A percentile compares a stretch with the other conserved stretches of the same genome.
These are phyloP conservation scores for Eubasilissa regina DNA, from an alignment of 1,140 invertebrate species.

Conservation along the genomic window DNA sequence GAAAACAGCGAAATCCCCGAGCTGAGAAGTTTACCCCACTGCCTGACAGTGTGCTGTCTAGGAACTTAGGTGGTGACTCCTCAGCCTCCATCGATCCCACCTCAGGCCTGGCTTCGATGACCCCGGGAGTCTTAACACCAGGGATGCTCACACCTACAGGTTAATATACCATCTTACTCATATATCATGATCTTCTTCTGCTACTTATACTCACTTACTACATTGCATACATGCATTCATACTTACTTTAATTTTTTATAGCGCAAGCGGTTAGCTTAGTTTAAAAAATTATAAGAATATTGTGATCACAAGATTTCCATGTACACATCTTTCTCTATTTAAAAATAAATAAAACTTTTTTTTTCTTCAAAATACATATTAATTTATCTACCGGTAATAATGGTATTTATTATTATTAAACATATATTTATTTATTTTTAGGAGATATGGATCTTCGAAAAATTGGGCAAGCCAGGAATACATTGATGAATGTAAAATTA, in stretches of 20 bases:
- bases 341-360: too few relatives aligned
- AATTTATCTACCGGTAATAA: too few relatives aligned
- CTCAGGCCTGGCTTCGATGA: slow-evolving; percentile 88
- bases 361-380: too few relatives aligned
- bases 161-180: slow-evolving; percentile 38
- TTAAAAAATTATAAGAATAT: too few relatives aligned
- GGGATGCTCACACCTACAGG: slow-evolving; percentile 83
- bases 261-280: too few relatives aligned
- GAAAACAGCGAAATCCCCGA: slow-evolving; percentile 95
- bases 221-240: too few relatives aligned
- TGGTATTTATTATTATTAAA: too few relatives aligned
- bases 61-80: slow-evolving; percentile 90
- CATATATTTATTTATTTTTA: slow-evolving; percentile 76
- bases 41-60: slow-evolving; percentile 95
- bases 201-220: too few relatives aligned
- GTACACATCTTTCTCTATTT: too few relatives aligned
- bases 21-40: slow-evolving; percentile 98
- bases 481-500: slow-evolving; percentile 99
- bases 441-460: slow-evolving; percentile 98
- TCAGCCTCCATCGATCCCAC: slow-evolving; percentile 87
- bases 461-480: slow-evolving; percentile 99
- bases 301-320: too few relatives aligned
- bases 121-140: slow-evolving; percentile 84
- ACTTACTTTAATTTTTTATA: too few relatives aligned
- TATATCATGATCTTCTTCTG: too few relatives aligned